Evolutionary conservation across 2,113 vertebrate genomes (phyloP), one percentile per base, ranked within the genome.

Genomic region (Phaethon lepturus): DNA sequence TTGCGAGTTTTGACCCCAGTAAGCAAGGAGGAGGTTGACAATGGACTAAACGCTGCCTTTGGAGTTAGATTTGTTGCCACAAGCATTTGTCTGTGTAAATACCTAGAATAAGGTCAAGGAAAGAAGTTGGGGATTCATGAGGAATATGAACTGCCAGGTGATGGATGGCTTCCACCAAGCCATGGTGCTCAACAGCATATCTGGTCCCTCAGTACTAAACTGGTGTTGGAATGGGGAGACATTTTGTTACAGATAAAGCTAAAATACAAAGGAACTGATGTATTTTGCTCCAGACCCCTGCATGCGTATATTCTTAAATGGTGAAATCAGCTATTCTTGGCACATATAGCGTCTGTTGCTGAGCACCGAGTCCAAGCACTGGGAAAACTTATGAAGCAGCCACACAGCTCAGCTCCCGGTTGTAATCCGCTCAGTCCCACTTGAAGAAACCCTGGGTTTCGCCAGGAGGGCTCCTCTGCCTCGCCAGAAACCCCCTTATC

Each of bases 341-440:
- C 72, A 93, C 88, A 90, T 4, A 77, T 1, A 75, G n/a, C 0
- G 11, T 94, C 95, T 95, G 64, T 59, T 85, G 35, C 94, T 60
- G 71, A 82, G 63, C 38, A 6, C 22, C 0, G 63, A 93, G 50
- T 22, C 67, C 82, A 42, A 47, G n/a, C 31, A 58, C 58, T 47
- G 33, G 12, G 49, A 56, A 80, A 96, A 97, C 31, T 79, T 82
- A 88, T 58, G 45, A 75, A 86, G 24, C 79, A 75, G 55, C 68
- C 75, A 47, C 71, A 72, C 58, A 60, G 88, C 93, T 94, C 52
- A 96, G 56, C 67, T 90, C 44, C 60, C 8, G 1, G 38, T 15
- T 35, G 24, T 80, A 83, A 92, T 69, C 72, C n/a, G 23, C 72
- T 50, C 78, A 31, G 47, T 80, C 42, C 55, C 45, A 42, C 75